A percentile compares a stretch with the other conserved stretches of the same genome.
Conservation (phyloP, 2,888 invertebrate genomes). For the Apamea epomidion region DNA sequence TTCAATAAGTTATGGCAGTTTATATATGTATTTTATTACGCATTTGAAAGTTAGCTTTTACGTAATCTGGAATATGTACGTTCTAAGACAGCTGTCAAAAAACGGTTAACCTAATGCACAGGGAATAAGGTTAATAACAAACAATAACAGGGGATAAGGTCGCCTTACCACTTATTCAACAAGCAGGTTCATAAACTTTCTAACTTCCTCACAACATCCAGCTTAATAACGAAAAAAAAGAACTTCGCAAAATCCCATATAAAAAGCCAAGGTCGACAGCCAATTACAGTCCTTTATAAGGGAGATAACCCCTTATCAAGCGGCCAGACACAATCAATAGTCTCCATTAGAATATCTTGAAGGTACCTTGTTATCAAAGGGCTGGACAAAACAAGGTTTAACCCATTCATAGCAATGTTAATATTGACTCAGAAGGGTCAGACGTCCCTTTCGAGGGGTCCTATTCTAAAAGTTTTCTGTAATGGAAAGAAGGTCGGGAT, state of each 20-base stretch:
- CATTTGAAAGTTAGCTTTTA: too few relatives aligned
- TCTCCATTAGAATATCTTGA: constrained; percentile 45
- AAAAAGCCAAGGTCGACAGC: constrained; percentile 7
- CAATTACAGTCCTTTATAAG: constrained; percentile 35
- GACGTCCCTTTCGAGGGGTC: constrained; percentile 46
- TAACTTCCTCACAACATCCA: neutral
- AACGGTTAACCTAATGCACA: too few relatives aligned
- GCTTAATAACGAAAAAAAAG: neutral
- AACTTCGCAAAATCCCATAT: neutral
- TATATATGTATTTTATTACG: too few relatives aligned
- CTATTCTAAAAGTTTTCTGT: constrained; percentile 47
- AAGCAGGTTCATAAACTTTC: neutral
- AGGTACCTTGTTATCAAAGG: constrained; percentile 60
- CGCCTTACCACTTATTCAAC: neutral
- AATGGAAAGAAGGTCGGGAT: constrained; percentile 24
- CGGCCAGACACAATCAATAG: constrained; percentile 29
- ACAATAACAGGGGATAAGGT: too few relatives aligned
- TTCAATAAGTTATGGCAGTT: too few relatives aligned
- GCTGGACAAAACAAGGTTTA: constrained; percentile 61
- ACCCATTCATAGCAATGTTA: constrained; percentile 65
- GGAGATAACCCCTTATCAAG: constrained; percentile 18
- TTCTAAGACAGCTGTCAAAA: too few relatives aligned
- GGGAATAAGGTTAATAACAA: too few relatives aligned
- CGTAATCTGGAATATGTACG: too few relatives aligned
- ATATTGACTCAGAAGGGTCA: constrained; percentile 68